Percentiles rank a stretch among this genome's conserved stretches.
Evolutionary conservation across 2,113 vertebrate genomes (phyloP).

Genomic region (Hippopotamus amphibius): DNA sequence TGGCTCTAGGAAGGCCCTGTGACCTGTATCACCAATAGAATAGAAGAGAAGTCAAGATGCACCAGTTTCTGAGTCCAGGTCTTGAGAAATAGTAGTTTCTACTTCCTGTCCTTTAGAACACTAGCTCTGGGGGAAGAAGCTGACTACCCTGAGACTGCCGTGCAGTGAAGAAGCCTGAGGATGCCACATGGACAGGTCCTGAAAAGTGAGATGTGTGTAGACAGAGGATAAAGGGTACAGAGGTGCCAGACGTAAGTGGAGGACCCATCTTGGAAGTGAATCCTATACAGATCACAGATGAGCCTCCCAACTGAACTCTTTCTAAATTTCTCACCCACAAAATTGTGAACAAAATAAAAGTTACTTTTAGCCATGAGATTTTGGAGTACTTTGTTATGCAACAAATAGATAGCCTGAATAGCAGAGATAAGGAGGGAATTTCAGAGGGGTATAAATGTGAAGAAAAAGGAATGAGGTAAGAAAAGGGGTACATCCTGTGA

Average conservation of each 20-base stretch:
- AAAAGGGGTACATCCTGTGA: background rate
- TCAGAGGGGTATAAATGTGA: background rate
- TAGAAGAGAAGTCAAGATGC: background rate
- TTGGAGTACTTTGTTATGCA: background rate
- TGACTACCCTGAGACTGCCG: background rate
- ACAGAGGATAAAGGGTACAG: background rate
- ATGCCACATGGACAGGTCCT: background rate
- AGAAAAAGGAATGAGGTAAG: background rate
- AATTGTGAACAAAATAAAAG: constrained; percentile 5
- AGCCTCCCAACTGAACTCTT: background rate
- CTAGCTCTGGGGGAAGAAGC: background rate
- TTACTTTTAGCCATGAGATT: background rate
- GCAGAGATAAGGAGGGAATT: background rate
- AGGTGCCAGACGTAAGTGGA: background rate
- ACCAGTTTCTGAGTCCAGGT: background rate
- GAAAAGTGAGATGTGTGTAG: background rate
- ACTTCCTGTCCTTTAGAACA: background rate
- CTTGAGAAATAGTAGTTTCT: background rate
- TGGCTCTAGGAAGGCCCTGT: background rate
- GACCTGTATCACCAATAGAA: background rate
- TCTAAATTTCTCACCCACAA: background rate
- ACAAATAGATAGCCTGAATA: background rate
- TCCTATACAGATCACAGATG: background rate
- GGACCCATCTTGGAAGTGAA: background rate
- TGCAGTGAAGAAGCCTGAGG: background rate